Evolutionary conservation across 2,113 vertebrate genomes (phyloP), one percentile per base, ranked within the genome.

Genomic region (Petrocephalus zakoni): DNA sequence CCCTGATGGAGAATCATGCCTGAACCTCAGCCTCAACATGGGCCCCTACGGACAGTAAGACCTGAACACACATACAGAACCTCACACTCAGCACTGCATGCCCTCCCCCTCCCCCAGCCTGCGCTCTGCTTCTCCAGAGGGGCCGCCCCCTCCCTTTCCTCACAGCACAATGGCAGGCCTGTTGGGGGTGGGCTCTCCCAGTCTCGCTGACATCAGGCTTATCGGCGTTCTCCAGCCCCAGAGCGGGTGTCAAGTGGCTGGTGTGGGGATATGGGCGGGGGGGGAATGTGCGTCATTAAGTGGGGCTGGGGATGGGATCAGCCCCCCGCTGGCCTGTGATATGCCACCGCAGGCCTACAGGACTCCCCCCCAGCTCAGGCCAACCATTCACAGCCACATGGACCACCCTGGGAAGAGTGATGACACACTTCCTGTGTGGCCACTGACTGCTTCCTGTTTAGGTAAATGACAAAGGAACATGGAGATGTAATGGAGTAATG

Each of bases 181-280:
- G 58, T 9, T 22, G 58, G 22, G n/a, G 22, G 58, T n/a, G 58
- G 34, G 25, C n/a, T 29, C n/a, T 55, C 72, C 15, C 72, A 78
- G 72, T 78, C 51, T 55, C 13, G 9, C 29, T 86, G 29, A 52
- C 51, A 56, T 34, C 52, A 58, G 51, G 52, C 85, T 91, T 92
- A 92, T 92, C 92, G 82, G 89, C 64, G 78, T 34, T 61, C 90
- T 91, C 88, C 91, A 92, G 90, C 90, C 75, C 83, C 83, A 68
- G 90, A 83, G 85, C 25, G 75, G 87, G 52, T 87, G 91, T 90
- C 52, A 22, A 90, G 58, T 84, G 88, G 52, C 84, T 72, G 52
- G 88, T 68, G 56, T 52, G 22, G 52, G 55, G 86, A 9, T 6
- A 37, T 13, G 5, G 19, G 68, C 49, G 75, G 87, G 87, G 56